Evolutionary conservation across 2,888 invertebrate genomes (phyloP), one percentile per base, ranked within the genome.

Genomic region (Notodonta ziczac): DNA sequence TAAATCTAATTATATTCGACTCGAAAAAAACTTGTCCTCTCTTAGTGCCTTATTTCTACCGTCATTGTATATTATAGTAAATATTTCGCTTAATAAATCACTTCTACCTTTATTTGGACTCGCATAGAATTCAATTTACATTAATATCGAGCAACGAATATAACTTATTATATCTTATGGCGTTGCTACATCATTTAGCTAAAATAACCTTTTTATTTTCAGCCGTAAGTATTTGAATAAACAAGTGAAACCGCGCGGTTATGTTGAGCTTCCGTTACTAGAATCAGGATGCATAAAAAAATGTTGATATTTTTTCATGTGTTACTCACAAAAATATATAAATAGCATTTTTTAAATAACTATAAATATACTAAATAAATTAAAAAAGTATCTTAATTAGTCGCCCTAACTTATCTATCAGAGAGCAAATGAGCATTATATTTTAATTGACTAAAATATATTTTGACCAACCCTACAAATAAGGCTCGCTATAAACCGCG

Each of bases 81-180:
- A 70, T 55, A 62, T 57, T 56, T 68, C 65, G 64, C 65, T 64
- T 61, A 70, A 42, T 40, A 62, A 71, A 66, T 74, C 65, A 73
- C 66, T 63, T 72, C 65, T 69, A 73, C 56, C 69, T 56, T 68
- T 73, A 77, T 78, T 73, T 70, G 66, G 66, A 72, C 66, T 72
- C 59, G 57, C 54, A 62, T 67, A 68, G 59, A 59, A 62, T 63
- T 65, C 64, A 52, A 40, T 70, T 63, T 63, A 63, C 61, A 66
- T 62, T 64, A 53, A 69, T 57, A 70, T 65, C 67, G 67, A 78
- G 77, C 82, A 82, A 82, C 80, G 72, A 62, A 70, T 66, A 76
- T 72, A 74, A 69, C 65, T 69, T 63, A 63, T 71, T 75, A 76
- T 70, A 79, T 70, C 74, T 70, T 81, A 84, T 83, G 81, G 82